Evolutionary conservation across 2,113 vertebrate species (phyloP).

Genomic region (Chaetodon trifascialis): DNA sequence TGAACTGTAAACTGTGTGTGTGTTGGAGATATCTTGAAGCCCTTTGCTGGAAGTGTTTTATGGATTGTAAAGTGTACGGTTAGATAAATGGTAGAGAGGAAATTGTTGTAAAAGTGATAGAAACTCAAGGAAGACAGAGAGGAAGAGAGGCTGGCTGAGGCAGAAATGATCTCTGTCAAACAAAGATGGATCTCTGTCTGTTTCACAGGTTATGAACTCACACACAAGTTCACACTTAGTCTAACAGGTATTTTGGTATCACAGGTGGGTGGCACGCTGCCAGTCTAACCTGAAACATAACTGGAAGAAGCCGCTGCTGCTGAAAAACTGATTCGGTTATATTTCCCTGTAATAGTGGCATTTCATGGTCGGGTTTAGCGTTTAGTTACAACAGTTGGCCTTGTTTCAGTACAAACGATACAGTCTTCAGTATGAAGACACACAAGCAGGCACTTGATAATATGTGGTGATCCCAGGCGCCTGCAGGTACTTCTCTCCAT

Average conservation of each 20-base stretch:
- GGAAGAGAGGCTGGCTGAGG: background rate
- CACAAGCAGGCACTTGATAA: no score
- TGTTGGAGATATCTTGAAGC: background rate
- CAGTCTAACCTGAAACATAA: background rate
- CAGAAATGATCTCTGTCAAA: background rate
- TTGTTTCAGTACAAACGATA: no score
- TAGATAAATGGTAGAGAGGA: background rate
- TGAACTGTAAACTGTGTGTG: conserved; percentile 12
- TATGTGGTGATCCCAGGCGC: no score
- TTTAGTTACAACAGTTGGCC: no score
- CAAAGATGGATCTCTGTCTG: background rate
- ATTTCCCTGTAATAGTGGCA: no score
- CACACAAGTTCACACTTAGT: background rate
- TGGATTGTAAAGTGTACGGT: conserved; percentile 19
- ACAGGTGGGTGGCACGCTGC: background rate
- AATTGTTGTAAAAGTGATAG: background rate
- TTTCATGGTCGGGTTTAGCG: no score
- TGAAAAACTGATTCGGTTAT: background rate
- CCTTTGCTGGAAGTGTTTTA: conserved; percentile 9
- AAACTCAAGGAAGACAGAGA: background rate
- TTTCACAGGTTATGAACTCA: no score
- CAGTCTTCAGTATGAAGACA: no score
- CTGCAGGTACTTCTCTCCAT: no score
- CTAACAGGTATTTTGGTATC: background rate
- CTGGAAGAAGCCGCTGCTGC: background rate